These are phyloP conservation scores for Ecliptopera silaceata DNA, from an alignment of 2,888 invertebrate genomes.

Conservation along the genomic window DNA sequence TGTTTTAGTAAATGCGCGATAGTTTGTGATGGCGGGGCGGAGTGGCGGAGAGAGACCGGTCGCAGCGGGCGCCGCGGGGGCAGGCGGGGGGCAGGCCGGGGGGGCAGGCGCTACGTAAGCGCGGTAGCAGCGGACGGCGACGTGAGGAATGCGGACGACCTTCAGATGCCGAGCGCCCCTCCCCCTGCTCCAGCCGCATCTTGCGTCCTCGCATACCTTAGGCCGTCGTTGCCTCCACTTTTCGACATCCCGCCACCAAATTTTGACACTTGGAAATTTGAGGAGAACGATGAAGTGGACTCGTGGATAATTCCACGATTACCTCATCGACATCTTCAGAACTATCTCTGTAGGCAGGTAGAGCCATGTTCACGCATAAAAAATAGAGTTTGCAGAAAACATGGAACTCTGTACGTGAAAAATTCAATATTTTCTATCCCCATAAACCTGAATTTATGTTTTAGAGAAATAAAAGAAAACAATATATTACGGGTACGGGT, in stretches of 20 bases:
- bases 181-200: slow-evolving; percentile 79
- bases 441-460: too few relatives aligned
- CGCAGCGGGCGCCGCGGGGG: slow-evolving; percentile 43
- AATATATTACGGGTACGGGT: too few relatives aligned
- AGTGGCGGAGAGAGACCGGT: slow-evolving; percentile 66
- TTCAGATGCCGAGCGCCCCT: slow-evolving; percentile 82
- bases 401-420: too few relatives aligned
- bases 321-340: background rate
- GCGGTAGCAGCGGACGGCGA: slow-evolving; percentile 83
- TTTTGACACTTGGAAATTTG: slow-evolving; percentile 72
- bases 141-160: slow-evolving; percentile 83
- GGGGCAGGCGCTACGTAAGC: slow-evolving; percentile 80
- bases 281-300: slow-evolving; percentile 37
- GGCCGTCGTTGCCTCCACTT: slow-evolving; percentile 76
- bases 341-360: background rate
- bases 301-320: slow-evolving; percentile 6
- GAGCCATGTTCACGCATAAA: background rate
- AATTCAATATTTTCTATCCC: too few relatives aligned
- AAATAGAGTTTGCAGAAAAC: background rate
- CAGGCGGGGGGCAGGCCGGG: slow-evolving; percentile 43
- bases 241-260: slow-evolving; percentile 76
- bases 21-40: slow-evolving; percentile 78
- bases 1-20: slow-evolving; percentile 80
- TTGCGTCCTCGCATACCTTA: slow-evolving; percentile 82
- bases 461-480: too few relatives aligned